A percentile compares a stretch with the other conserved stretches of the same genome.
Conservation (phyloP, 2,888 invertebrate genomes). For the Sinotaia quadrata region DNA sequence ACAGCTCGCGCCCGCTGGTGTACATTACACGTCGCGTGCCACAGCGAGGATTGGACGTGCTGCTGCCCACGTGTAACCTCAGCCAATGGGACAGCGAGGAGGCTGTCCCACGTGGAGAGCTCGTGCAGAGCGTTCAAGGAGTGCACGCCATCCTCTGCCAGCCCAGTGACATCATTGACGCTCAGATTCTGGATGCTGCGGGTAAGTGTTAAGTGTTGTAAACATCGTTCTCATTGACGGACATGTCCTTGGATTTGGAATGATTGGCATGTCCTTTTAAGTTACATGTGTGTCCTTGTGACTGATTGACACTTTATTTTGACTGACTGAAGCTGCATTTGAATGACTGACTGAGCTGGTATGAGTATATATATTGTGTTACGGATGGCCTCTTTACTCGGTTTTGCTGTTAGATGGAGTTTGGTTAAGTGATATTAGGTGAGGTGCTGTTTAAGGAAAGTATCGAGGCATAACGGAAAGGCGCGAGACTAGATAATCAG, state of each 20-base stretch:
- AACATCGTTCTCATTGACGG: not conserved
- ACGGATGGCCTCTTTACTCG: too few species aligned
- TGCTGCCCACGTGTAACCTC: conserved; percentile 57
- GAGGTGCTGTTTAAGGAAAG: too few species aligned
- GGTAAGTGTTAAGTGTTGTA: conserved; percentile 72
- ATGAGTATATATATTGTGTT: too few species aligned
- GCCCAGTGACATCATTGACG: conserved; percentile 86
- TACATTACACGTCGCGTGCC: conserved; percentile 68
- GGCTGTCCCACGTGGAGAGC: conserved; percentile 75
- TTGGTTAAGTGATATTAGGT: too few species aligned
- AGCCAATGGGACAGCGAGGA: conserved; percentile 63
- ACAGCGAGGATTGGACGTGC: conserved; percentile 54
- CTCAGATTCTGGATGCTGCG: conserved; percentile 80
- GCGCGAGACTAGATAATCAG: too few species aligned
- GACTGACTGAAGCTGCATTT: too few species aligned
- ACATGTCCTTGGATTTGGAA: not conserved
- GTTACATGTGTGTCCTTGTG: not conserved
- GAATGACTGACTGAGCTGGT: too few species aligned
- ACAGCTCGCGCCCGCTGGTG: conserved; percentile 41
- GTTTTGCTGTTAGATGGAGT: too few species aligned
- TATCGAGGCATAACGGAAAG: too few species aligned
- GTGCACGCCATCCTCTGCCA: conserved; percentile 85
- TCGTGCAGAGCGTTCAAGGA: conserved; percentile 81
- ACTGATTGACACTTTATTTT: too few species aligned
- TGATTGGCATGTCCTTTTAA: not conserved